These are phyloP conservation scores for Polydrusus tereticollis DNA, from an alignment of 2,888 invertebrate species.

Conservation along the genomic window DNA sequence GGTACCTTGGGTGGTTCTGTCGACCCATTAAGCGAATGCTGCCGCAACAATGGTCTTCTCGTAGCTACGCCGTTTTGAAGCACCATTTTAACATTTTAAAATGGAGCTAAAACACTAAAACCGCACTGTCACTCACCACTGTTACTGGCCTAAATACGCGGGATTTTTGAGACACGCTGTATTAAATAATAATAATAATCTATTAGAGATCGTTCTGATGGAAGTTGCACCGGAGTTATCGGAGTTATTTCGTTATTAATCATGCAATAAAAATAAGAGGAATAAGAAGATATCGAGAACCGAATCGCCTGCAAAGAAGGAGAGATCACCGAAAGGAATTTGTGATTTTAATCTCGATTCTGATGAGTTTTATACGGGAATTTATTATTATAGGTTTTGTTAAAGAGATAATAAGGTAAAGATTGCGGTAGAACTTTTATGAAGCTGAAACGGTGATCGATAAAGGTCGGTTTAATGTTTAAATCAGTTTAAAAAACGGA, in stretches of 20 bases:
- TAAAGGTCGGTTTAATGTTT: no score
- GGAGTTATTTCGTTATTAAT: constrained; percentile 14
- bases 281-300: constrained; percentile 8
- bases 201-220: no score
- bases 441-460: no score
- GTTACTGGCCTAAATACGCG: not conserved
- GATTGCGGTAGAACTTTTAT: no score
- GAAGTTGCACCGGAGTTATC: not conserved
- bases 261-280: not conserved
- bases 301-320: not conserved
- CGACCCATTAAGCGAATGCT: constrained; percentile 48
- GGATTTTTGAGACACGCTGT: no score
- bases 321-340: not conserved
- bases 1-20: constrained; percentile 54
- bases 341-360: not conserved
- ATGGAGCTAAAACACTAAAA: not conserved
- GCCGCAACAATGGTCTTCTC: constrained; percentile 44
- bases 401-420: no score
- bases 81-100: constrained; percentile 54
- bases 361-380: not conserved
- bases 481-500: no score
- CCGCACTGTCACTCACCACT: not conserved
- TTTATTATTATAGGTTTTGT: no score
- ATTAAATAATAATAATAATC: no score
- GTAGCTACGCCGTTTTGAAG: constrained; percentile 53